Evolutionary conservation across 2,113 vertebrate species (phyloP).

Genomic region (Nipponia nippon): DNA sequence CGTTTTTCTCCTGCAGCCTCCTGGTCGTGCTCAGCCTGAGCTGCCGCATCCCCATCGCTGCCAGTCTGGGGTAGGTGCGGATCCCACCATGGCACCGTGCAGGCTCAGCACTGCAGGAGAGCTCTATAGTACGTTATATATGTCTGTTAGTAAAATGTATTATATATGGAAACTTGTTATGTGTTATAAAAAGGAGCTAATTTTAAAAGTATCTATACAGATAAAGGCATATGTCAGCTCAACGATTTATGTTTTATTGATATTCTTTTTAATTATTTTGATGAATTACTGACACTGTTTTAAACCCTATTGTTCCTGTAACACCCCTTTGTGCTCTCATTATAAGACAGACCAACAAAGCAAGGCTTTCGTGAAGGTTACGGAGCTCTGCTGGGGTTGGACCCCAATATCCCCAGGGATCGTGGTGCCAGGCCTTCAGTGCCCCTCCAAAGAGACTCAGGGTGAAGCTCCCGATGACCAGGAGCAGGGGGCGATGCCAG

Average conservation of each 20-base stretch:
- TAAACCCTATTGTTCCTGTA: neutral
- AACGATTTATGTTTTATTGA: neutral
- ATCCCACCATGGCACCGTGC: neutral
- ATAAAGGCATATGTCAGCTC: too few relatives aligned
- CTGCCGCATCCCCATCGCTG: neutral
- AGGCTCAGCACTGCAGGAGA: neutral
- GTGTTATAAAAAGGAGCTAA: neutral
- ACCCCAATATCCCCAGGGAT: neutral
- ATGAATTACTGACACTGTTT: neutral
- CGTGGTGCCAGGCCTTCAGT: neutral
- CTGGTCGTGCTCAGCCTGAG: neutral
- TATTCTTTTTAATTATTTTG: neutral
- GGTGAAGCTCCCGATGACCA: neutral
- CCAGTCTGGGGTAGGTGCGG: neutral
- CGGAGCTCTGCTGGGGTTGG: neutral
- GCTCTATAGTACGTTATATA: accelerated
- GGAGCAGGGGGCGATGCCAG: too few relatives aligned
- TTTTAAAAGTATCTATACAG: neutral
- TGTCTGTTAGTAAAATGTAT: too few relatives aligned
- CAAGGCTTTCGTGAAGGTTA: neutral
- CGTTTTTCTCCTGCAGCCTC: neutral
- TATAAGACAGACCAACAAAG: neutral
- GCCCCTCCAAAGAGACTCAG: neutral
- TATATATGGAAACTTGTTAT: neutral
- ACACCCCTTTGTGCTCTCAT: neutral